A percentile compares a stretch with the other conserved stretches of the same genome.
These are phyloP conservation scores for Momotus momota DNA, from an alignment of 2,797 vertebrate species.

Conservation along the genomic window DNA sequence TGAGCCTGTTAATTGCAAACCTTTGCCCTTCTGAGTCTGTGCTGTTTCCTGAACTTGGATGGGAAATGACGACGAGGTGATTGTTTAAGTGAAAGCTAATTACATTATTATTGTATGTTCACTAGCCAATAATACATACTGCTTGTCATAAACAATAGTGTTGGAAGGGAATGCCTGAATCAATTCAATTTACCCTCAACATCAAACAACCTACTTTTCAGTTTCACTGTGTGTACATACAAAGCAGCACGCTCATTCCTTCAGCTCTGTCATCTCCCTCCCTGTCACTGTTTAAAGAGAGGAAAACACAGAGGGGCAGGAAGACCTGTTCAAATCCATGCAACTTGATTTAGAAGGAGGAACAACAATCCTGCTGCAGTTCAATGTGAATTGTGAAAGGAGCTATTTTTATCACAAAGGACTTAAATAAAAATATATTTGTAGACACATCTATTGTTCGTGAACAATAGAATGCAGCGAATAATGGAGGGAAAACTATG, in stretches of 20 bases:
- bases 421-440: constrained; percentile 25
- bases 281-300: background rate
- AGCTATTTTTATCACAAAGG: constrained; percentile 48
- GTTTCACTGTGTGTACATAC: background rate
- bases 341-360: background rate
- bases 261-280: background rate
- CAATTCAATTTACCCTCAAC: background rate
- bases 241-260: background rate
- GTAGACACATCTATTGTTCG: constrained; percentile 53
- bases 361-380: background rate
- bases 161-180: background rate
- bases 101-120: background rate
- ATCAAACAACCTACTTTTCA: background rate
- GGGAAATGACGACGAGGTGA: background rate
- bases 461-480: constrained; percentile 48
- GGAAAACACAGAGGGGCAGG: background rate
- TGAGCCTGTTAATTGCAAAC: background rate
- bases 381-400: background rate
- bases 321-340: background rate
- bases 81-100: constrained; percentile 52
- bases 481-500: constrained; percentile 49
- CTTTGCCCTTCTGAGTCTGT: background rate
- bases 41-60: constrained; percentile 32
- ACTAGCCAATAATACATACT: background rate
- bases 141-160: background rate